These are phyloP conservation scores for Peromyscus eremicus DNA, from an alignment of 2,797 vertebrate species.

Conservation along the genomic window DNA sequence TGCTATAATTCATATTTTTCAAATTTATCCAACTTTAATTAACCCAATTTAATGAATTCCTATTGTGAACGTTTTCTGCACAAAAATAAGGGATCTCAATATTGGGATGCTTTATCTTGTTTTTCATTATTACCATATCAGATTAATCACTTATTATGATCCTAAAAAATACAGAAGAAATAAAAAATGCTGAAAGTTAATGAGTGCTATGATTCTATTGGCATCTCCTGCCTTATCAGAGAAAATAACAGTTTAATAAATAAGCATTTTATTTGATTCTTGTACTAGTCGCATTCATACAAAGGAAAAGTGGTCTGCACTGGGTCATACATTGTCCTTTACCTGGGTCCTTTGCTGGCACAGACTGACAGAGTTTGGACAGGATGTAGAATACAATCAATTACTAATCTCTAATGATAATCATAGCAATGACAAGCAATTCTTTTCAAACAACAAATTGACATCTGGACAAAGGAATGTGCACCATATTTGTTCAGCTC, in stretches of 20 bases:
- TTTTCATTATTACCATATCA: constrained; percentile 36
- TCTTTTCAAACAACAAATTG: constrained; percentile 8
- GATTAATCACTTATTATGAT: constrained; percentile 56
- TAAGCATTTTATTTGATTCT: constrained; percentile 54
- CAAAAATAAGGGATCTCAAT: not conserved
- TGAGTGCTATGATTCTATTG: not conserved
- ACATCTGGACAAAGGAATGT: constrained; percentile 14
- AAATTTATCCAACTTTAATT: constrained; percentile 53
- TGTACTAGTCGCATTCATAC: not conserved
- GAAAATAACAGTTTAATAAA: constrained; percentile 15
- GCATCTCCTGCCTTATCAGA: not conserved
- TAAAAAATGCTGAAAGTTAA: constrained; percentile 18
- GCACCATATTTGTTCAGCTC: not conserved
- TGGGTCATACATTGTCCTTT: not conserved
- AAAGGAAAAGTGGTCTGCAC: not conserved
- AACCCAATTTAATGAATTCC: constrained; percentile 57
- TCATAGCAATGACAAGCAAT: not conserved
- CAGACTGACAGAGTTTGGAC: not conserved
- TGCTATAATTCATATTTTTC: constrained; percentile 36
- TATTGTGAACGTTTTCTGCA: constrained; percentile 47
- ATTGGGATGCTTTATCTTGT: constrained; percentile 42
- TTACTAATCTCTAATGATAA: not conserved
- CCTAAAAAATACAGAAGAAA: constrained; percentile 42
- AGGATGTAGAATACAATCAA: not conserved
- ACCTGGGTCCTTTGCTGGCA: not conserved